Evolutionary conservation across 2,113 vertebrate genomes (phyloP), one percentile per base, ranked within the genome.

Genomic region (Argyrosomus japonicus): DNA sequence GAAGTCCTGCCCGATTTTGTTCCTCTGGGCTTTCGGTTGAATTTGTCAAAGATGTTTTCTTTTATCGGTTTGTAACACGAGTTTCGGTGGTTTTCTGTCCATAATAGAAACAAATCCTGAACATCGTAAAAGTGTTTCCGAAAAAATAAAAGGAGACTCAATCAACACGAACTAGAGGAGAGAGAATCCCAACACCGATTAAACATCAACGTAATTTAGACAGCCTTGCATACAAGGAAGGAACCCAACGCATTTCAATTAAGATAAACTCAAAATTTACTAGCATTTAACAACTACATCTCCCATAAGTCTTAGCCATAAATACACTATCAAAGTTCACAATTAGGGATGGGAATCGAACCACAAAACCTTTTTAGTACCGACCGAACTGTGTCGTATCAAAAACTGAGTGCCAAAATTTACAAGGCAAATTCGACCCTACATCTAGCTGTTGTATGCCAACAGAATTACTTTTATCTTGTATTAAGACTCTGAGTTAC

Each of bases 41-140:
- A 29, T 60, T 51, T 7, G n/a, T 29, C 23, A 21, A 0, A 14
- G 6, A 36, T 0, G 0, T 4, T 25, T 47, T 27, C 17, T 21
- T 27, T 40, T 6, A 7, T 53, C 7, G 0, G 11, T 21, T 32
- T 27, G 19, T 50, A 68, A 50, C 57, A 18, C 36, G 7, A 13
- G 21, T 56, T 65, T 3, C 19, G 12, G 32, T n/a, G 10, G 12
- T 67, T 77, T 77, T 77, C 43, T 27, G 56, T 78, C 76, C 36
- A 3, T 6, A 11, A 58, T 4, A n/a, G 40, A 23, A 48, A 32
- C 13, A 5, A 27, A 5, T 3, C 12, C 4, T 14, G 23, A 67
- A 48, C 25, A 5, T 10, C 17, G 6, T 6, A 11, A 56, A 56
- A 15, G 1, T 6, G n/a, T 58, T 27, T 27, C 11, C 23, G 36